Evolutionary conservation across 2,797 vertebrate genomes (phyloP).

Genomic region (Galagoides demidoff): DNA sequence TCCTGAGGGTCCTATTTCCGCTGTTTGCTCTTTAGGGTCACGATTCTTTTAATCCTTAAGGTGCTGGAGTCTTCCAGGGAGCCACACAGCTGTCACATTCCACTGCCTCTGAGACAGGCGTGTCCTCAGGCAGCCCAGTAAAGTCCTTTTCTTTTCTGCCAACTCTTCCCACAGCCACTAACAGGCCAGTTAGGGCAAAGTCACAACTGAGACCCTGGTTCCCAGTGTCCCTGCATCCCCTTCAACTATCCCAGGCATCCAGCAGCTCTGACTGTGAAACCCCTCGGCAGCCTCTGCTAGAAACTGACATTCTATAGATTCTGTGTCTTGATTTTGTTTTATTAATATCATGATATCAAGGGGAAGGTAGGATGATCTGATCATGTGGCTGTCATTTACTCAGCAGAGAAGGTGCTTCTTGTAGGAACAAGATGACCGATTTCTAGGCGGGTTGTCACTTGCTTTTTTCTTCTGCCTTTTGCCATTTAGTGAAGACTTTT

Average conservation of each 20-base stretch:
- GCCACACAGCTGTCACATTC: background rate
- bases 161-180: background rate
- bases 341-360: background rate
- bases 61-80: background rate
- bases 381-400: accelerated
- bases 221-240: background rate
- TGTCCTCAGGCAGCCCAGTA: background rate
- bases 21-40: background rate
- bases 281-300: background rate
- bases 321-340: background rate
- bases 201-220: background rate
- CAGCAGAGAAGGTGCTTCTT: background rate
- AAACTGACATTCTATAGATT: background rate
- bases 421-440: background rate
- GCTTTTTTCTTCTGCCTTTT: background rate
- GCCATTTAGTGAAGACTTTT: background rate
- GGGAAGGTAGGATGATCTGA: background rate
- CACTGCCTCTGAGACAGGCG: background rate
- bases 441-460: background rate
- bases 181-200: background rate
- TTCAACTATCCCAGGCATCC: accelerated
- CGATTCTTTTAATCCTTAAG: background rate
- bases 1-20: background rate
- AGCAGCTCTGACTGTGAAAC: background rate
- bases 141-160: background rate